phyloP scores from a whole-genome alignment of 2,797 vertebrate genomes.

The Pseudopleuronectes americanus region DNA sequence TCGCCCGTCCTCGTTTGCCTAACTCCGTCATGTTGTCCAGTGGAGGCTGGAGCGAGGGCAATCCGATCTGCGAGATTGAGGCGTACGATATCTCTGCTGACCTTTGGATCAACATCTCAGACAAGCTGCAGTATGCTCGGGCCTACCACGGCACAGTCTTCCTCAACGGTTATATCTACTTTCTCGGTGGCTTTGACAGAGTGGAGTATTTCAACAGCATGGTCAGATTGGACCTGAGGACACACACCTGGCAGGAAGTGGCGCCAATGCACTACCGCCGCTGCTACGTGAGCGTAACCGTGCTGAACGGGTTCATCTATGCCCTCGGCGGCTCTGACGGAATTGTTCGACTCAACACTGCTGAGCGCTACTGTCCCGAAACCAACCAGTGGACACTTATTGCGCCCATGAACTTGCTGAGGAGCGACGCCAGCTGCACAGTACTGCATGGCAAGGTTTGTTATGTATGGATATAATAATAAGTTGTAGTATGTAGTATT shows the following conservation, averaged over 20 bases:
- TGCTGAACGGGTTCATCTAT: slow-evolving; percentile 84
- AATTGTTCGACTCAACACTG: slow-evolving; percentile 77
- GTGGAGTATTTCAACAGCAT: slow-evolving; percentile 84
- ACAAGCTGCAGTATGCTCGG: slow-evolving; percentile 74
- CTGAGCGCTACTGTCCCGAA: slow-evolving; percentile 83
- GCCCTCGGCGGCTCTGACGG: slow-evolving; percentile 89
- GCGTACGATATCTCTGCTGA: slow-evolving; percentile 81
- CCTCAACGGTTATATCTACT: slow-evolving; percentile 70
- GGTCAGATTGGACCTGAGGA: slow-evolving; percentile 80
- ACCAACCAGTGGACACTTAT: slow-evolving; percentile 89
- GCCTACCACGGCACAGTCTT: slow-evolving; percentile 85
- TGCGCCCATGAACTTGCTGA: slow-evolving; percentile 82
- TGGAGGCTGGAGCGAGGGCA: slow-evolving; percentile 83
- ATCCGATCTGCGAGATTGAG: slow-evolving; percentile 85
- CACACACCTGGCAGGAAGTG: slow-evolving; percentile 84
- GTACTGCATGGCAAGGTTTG: slow-evolving; percentile 79
- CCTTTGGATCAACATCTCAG: slow-evolving; percentile 81
- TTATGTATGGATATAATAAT: too few relatives aligned
- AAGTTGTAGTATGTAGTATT: too few relatives aligned
- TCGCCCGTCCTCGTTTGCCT: slow-evolving; percentile 84
- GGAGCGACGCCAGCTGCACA: slow-evolving; percentile 84
- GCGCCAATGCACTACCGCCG: slow-evolving; percentile 86
- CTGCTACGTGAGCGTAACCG: slow-evolving; percentile 86
- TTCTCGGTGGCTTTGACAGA: slow-evolving; percentile 83
- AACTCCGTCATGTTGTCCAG: slow-evolving; percentile 84